These are phyloP conservation scores for Sminthopsis crassicaudata DNA, from an alignment of 2,113 vertebrate genomes.

Conservation along the genomic window DNA sequence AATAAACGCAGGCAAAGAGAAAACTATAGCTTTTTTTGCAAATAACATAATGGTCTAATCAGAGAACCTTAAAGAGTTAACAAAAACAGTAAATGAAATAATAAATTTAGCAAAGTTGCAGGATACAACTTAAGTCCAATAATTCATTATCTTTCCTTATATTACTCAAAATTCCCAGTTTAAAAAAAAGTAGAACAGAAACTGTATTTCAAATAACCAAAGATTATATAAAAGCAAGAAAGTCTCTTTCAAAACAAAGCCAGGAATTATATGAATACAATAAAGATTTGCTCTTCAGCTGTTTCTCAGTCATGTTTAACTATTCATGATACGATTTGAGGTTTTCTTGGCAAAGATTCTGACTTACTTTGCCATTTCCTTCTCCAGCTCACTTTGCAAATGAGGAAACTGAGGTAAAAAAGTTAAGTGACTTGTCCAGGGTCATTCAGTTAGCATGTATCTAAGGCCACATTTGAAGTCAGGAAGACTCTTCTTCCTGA, in stretches of 20 bases:
- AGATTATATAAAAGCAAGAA: too few relatives aligned
- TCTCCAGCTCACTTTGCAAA: background rate
- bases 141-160: background rate
- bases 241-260: background rate
- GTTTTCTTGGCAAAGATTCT: too few relatives aligned
- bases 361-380: background rate
- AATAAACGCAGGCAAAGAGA: background rate
- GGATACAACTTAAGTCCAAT: background rate
- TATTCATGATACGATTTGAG: too few relatives aligned
- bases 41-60: background rate
- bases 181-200: background rate
- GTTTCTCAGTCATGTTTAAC: background rate
- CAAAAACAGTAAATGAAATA: background rate
- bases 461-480: background rate
- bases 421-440: background rate
- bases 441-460: background rate
- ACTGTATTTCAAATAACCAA: background rate
- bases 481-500: background rate
- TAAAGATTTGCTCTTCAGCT: background rate
- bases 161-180: background rate
- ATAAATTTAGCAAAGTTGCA: background rate
- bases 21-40: background rate
- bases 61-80: background rate
- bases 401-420: background rate
- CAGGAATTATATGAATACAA: background rate